Conservation (phyloP, 2,113 vertebrate genomes). For the Pomatostomus ruficeps region DNA sequence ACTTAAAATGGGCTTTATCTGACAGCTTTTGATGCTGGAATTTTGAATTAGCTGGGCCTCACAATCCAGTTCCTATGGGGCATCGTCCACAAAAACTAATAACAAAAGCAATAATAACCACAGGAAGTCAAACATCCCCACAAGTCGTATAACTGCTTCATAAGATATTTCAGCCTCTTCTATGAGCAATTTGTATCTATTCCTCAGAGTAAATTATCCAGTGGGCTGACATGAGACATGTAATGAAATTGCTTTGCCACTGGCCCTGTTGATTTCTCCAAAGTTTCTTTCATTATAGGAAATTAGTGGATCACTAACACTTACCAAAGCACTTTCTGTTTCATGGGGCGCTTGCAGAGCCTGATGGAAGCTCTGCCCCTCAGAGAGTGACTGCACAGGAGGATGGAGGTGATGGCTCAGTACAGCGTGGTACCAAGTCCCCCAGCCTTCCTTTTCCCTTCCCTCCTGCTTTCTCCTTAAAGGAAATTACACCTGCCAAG, state of each 20-base stretch:
- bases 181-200: not conserved
- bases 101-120: not conserved
- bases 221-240: not conserved
- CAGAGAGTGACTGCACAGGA: not conserved
- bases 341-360: rapidly evolving
- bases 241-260: constrained; percentile 27
- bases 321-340: not conserved
- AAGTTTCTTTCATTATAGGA: constrained; percentile 1
- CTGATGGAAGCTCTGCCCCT: not conserved
- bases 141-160: not conserved
- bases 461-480: not conserved
- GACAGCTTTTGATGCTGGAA: not conserved
- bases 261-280: not conserved
- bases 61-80: not conserved
- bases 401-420: not conserved
- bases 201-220: not conserved
- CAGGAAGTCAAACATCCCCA: not conserved
- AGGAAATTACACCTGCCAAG: not conserved
- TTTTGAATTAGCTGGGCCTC: not conserved
- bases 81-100: not conserved
- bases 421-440: rapidly evolving
- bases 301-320: not conserved
- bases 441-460: not conserved
- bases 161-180: not conserved
- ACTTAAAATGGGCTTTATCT: not conserved